Evolutionary conservation across 1,140 invertebrate species (phyloP).

Genomic region (Drosophila sechellia): DNA sequence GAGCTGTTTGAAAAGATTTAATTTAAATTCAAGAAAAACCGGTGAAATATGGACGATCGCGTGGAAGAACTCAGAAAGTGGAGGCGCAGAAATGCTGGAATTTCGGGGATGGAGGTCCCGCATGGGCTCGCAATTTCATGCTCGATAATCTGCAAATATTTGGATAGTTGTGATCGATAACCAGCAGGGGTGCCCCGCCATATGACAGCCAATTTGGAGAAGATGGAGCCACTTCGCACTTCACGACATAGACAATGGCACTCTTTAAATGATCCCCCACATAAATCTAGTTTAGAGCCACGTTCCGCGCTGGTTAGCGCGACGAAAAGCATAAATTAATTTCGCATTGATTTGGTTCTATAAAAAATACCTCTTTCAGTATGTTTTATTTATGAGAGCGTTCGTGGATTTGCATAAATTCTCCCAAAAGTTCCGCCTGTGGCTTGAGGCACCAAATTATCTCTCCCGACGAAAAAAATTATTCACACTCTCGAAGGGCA

Average conservation of each 20-base stretch:
- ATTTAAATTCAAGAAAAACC: slow-evolving; percentile 61
- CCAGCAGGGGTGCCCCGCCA: slow-evolving; percentile 2
- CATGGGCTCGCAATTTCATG: slow-evolving; percentile 25
- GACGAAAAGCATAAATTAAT: slow-evolving; percentile 52
- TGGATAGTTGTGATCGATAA: slow-evolving; percentile 13
- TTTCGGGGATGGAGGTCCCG: slow-evolving; percentile 19
- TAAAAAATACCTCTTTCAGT: slow-evolving; percentile 16
- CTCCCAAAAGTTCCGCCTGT: slow-evolving; percentile 23
- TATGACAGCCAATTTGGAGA: slow-evolving; percentile 34
- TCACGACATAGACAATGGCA: slow-evolving; percentile 52
- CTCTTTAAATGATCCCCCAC: slow-evolving; percentile 47
- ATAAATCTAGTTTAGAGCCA: slow-evolving; percentile 32
- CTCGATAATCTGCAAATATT: slow-evolving; percentile 41
- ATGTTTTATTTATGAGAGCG: slow-evolving; percentile 71
- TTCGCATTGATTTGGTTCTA: slow-evolving; percentile 26
- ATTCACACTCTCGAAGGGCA: slow-evolving; percentile 22
- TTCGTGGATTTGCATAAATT: slow-evolving; percentile 48
- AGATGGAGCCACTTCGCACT: slow-evolving; percentile 44
- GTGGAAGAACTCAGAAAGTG: not conserved
- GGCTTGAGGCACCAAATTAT: not conserved
- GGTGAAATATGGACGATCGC: slow-evolving; percentile 39
- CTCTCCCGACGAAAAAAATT: slow-evolving; percentile 11
- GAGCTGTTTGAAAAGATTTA: slow-evolving; percentile 33
- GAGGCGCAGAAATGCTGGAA: not conserved
- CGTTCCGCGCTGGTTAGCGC: slow-evolving; percentile 34